Conservation (phyloP, 2,888 invertebrate species). For the Lasius platythorax region DNA sequence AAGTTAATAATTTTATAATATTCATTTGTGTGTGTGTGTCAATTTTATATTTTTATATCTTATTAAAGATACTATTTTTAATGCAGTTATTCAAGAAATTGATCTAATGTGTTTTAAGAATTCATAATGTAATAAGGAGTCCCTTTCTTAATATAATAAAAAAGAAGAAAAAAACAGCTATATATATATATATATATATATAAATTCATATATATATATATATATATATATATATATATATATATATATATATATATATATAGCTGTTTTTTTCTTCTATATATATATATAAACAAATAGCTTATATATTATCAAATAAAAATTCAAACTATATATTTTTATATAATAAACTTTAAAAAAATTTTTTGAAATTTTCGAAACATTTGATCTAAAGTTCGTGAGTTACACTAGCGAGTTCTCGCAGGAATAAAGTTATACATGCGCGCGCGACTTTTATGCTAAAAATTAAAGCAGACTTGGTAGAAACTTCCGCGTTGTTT, state of each 20-base stretch:
- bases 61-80: background rate
- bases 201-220: too few species aligned
- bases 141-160: background rate
- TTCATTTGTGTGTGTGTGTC: background rate
- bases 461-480: constrained; percentile 20
- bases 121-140: background rate
- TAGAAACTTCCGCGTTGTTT: constrained; percentile 1
- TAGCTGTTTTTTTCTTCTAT: too few species aligned
- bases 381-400: background rate
- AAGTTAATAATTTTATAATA: constrained; percentile 2
- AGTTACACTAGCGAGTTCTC: background rate
- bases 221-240: too few species aligned
- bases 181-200: too few species aligned
- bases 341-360: background rate
- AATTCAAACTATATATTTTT: background rate
- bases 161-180: background rate
- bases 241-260: too few species aligned
- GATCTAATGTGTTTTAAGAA: background rate
- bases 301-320: background rate
- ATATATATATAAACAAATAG: background rate
- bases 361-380: background rate
- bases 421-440: background rate
- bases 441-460: background rate
- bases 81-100: background rate
- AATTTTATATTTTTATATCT: background rate